Percentiles rank a stretch among this genome's conserved stretches.
Evolutionary conservation across 2,888 invertebrate genomes (phyloP).

Genomic region (Limnephilus marmoratus): DNA sequence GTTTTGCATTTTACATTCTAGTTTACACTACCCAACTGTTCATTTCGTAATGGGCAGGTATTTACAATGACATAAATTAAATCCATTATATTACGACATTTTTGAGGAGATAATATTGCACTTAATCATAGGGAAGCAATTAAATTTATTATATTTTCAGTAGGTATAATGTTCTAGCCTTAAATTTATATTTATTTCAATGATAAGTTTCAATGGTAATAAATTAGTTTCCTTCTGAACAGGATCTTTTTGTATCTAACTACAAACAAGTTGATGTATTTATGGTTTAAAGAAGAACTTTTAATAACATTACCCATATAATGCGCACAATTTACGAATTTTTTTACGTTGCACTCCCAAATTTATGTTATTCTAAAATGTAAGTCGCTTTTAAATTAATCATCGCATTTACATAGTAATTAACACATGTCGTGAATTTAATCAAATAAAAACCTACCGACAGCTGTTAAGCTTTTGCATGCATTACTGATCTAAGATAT

Average conservation of each 20-base stretch:
- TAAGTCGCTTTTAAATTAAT: neutral
- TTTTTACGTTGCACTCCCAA: neutral
- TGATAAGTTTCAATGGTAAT: neutral
- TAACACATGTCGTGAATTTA: neutral
- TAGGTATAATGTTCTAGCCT: neutral
- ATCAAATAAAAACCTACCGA: neutral
- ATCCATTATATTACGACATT: neutral
- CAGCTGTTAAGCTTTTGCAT: neutral
- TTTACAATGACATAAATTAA: no score
- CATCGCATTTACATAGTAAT: neutral
- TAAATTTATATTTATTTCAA: neutral
- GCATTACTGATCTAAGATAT: neutral
- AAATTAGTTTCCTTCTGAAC: neutral
- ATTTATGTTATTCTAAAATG: neutral
- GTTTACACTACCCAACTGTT: no score
- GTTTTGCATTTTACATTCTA: no score
- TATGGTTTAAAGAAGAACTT: neutral
- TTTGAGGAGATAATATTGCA: neutral
- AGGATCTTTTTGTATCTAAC: neutral
- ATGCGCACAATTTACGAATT: neutral
- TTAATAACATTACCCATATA: neutral
- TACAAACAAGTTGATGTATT: neutral
- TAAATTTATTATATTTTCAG: neutral
- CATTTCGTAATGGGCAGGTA: no score
- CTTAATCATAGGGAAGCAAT: neutral